phyloP scores from a whole-genome alignment of 2,113 vertebrate genomes.

The Triplophysa tibetana region DNA sequence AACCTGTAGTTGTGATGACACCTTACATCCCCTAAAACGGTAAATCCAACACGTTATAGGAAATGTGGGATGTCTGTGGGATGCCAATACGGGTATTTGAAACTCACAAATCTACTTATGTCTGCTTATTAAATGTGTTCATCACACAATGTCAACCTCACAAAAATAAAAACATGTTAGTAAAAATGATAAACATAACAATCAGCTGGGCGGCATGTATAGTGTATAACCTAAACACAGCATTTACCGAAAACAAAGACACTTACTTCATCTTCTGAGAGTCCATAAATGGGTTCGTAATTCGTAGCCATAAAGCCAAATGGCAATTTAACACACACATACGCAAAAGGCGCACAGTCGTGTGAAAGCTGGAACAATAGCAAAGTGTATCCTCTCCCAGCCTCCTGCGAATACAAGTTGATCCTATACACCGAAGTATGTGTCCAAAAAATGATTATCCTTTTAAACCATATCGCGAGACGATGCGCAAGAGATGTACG shows the following conservation, averaged over 20 bases:
- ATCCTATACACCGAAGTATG: conserved; percentile 32
- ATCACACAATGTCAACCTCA: background rate
- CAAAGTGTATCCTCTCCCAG: conserved; percentile 69
- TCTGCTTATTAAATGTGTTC: background rate
- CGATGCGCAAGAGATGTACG: background rate
- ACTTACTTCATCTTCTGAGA: conserved; percentile 81
- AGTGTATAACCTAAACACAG: background rate
- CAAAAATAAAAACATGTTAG: background rate
- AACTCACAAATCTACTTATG: background rate
- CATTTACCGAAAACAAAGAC: background rate
- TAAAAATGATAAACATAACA: conserved; percentile 1
- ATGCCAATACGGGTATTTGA: background rate
- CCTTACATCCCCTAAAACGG: background rate
- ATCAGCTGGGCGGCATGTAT: background rate
- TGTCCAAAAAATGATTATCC: background rate
- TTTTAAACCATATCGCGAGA: conserved; percentile 24
- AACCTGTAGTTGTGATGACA: background rate
- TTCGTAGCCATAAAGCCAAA: conserved; percentile 77
- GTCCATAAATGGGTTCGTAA: conserved; percentile 78
- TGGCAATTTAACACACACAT: conserved; percentile 50
- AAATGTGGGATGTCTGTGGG: background rate
- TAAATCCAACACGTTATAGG: background rate
- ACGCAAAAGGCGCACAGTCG: conserved; percentile 54
- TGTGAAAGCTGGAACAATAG: conserved; percentile 74
- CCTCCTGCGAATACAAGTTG: conserved; percentile 40